Base-by-base conservation (phyloP, 92 coral and sea anemone genomes). In the Paramuricea clavata region DNA sequence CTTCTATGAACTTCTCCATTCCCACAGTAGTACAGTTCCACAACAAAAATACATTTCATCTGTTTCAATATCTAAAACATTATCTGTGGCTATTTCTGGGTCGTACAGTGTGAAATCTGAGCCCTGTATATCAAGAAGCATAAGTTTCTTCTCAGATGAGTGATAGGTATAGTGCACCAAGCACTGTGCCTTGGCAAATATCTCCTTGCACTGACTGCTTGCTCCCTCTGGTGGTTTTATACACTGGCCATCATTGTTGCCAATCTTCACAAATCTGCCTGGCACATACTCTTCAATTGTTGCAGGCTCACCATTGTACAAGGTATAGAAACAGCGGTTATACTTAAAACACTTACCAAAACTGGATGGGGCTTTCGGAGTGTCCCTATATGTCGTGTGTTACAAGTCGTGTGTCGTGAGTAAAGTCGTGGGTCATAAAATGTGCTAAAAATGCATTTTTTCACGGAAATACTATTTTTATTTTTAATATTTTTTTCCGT, bases 1-100 rank as follows among this genome's bases (percentile, higher is more conserved):
- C 3, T 28, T 41, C 26, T 21, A 2, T 41, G 56, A 71, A 71
- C 19, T 71, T 71, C 3, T 71, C 56, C 50, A 71, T 71, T 71
- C 30, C 78, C 49, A 71, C 52, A 34, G 78, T 36, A 17, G 78
- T 26, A 12, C 27, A 36, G 78, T 71, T 71, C 78, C 78, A 71
- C 27, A n/a, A 71, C 78, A 71, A 41, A 71, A 71, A 41, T 70
- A 17, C 49, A 70, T 70, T 42, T 70, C 77, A 32, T 70, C 2
- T 3, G 77, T 70, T 0, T 36, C 77, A n/a, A 17, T 12, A 22
- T 71, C 78, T 10, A 71, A 71, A 1, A 71, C 26, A n/a, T 71
- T 35, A 71, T 34, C 50, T 9, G n/a, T 71, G 56, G 78, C 78
- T 21, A 65, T 65, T 65, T 65, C 72, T 28, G 72, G 72, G 31